Base-by-base conservation (phyloP, 2,888 invertebrate genomes). In the Drosophila heteroneura region DNA sequence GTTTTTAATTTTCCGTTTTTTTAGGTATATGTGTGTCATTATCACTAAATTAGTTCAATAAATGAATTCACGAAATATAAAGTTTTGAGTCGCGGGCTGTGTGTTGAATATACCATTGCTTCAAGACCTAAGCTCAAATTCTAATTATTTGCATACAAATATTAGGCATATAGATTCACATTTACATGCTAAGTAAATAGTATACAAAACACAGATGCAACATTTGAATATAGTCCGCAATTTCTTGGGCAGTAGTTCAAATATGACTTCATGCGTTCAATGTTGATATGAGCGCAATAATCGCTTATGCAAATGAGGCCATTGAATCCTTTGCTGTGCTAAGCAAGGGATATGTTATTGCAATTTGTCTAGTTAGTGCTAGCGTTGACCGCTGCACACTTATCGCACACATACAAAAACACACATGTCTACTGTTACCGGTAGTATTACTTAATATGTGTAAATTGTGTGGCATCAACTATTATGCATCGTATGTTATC, bases 401-500 rank as follows among this genome's bases (percentile, higher is more conserved):
- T 63, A 78, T 64, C 66, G 52, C 70, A 59, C 53, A 47, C 62
- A 39, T 57, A 61, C 70, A 70, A 35, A 70, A 35, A 63, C 26
- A 44, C 28, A 53, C 28, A 35, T 16, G 35, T 35, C 35, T 16
- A 16, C 35, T 78, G 80, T 81, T 76, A 78, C 87, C 90, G 87
- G 86, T 80, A 80, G 89, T 82, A 88, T 86, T 85, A 89, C 81
- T 89, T 89, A 89, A 91, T 86, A 89, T 89, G 89, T 90, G 90
- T 79, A 91, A 89, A 89, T 90, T 91, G 89, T 87, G 89, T 81
- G 91, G 89, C 90, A 89, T 86, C 86, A 88, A 89, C 89, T 90
- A 89, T 82, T 90, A 89, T 81, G 86, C 86, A 90, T 90, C 81
- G 83, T 79, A 76, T 79, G 90, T 83, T 90, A 85, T 85, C 85